A percentile compares a stretch with the other conserved stretches of the same genome.
Evolutionary conservation across 2,888 invertebrate species (phyloP).

Genomic region (Patella pellucida): DNA sequence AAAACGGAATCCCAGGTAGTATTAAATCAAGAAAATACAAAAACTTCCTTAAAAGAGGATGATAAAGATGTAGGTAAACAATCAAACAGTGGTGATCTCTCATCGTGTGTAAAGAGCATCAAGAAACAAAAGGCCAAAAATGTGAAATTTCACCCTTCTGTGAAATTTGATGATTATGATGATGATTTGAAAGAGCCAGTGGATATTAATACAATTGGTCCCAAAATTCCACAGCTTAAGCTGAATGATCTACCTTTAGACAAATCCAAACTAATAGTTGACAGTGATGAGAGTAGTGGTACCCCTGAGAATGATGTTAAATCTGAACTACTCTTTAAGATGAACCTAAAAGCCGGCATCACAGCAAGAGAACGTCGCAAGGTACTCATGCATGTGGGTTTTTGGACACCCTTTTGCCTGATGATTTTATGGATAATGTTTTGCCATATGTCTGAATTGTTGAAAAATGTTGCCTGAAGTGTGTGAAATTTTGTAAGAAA

Average conservation of each 20-base stretch:
- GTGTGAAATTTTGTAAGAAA: too few relatives aligned
- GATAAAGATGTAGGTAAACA: too few relatives aligned
- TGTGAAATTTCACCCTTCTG: neutral
- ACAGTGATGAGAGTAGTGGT: slow-evolving; percentile 29
- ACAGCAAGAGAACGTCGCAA: slow-evolving; percentile 41
- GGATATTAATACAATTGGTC: neutral
- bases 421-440: too few relatives aligned
- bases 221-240: neutral
- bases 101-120: neutral
- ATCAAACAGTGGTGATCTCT: too few relatives aligned
- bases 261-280: neutral
- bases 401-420: too few relatives aligned
- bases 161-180: slow-evolving; percentile 6
- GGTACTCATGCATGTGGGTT: slow-evolving; percentile 31
- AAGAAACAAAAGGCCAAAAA: neutral
- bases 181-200: neutral
- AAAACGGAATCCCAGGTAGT: too few relatives aligned
- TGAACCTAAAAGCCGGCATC: slow-evolving; percentile 40
- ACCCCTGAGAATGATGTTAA: slow-evolving; percentile 37
- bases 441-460: too few relatives aligned
- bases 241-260: neutral
- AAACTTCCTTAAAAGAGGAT: too few relatives aligned
- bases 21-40: too few relatives aligned
- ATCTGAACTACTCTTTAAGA: slow-evolving; percentile 41
- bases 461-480: too few relatives aligned